Evolutionary conservation across 1,140 invertebrate genomes (phyloP).

Genomic region (Epicauta chinensis): DNA sequence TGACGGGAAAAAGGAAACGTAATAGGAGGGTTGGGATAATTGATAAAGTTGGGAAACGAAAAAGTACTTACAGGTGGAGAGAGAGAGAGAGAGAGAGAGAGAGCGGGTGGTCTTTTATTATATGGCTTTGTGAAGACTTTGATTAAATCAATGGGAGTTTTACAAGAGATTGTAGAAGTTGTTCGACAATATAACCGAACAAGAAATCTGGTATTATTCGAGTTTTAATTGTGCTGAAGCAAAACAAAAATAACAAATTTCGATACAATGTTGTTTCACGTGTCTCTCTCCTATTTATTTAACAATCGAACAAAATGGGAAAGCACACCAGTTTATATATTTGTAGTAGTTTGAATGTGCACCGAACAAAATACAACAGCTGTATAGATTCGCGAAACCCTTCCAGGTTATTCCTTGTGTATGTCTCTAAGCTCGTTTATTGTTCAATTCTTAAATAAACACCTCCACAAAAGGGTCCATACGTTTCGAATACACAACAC

Average conservation of each 20-base stretch:
- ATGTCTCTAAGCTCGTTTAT: neutral
- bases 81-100: neutral
- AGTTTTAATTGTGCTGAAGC: constrained; percentile 7
- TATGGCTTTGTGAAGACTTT: no score
- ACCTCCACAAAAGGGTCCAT: constrained; percentile 3
- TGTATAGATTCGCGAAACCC: constrained; percentile 12
- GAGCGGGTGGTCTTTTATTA: neutral
- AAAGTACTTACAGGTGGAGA: constrained; percentile 23
- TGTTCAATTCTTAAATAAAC: constrained; percentile 14
- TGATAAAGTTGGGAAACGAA: constrained; percentile 24
- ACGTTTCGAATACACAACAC: no score
- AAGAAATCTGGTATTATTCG: constrained; percentile 1
- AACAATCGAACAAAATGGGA: constrained; percentile 11
- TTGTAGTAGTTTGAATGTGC: constrained; percentile 5
- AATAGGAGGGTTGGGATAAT: constrained; percentile 17
- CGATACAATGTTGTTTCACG: constrained; percentile 7
- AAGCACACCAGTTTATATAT: constrained; percentile 13
- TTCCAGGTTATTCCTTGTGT: constrained; percentile 10
- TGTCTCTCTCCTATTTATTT: constrained; percentile 11
- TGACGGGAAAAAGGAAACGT: constrained; percentile 23
- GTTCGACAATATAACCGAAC: no score
- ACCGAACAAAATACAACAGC: constrained; percentile 3
- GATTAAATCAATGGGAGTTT: no score
- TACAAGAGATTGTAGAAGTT: no score
- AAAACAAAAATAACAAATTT: neutral